Percentiles rank a stretch among this genome's conserved stretches.
These are phyloP conservation scores for Anguilla obscura DNA, from an alignment of 2,797 vertebrate genomes.

Conservation along the genomic window DNA sequence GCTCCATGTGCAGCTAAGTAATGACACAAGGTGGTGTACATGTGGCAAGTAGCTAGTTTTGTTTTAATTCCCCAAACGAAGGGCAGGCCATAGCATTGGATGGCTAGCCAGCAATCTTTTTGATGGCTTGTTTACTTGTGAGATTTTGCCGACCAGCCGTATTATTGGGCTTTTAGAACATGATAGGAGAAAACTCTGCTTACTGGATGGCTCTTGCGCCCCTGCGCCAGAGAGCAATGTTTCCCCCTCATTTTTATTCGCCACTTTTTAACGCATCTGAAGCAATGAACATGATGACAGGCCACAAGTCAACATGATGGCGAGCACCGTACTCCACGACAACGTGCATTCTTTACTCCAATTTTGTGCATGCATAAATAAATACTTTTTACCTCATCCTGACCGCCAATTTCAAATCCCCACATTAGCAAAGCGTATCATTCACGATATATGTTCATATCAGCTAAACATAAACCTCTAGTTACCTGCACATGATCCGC, in stretches of 20 bases:
- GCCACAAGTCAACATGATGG: constrained; percentile 26
- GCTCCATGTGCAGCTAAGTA: background rate
- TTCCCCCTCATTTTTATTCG: background rate
- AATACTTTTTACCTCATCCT: background rate
- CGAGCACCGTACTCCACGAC: background rate
- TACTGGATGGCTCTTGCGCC: background rate
- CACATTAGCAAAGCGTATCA: background rate
- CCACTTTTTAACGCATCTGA: constrained; percentile 17
- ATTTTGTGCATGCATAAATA: constrained; percentile 13
- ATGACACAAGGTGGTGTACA: constrained; percentile 1
- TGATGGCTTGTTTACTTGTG: background rate
- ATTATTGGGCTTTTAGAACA: background rate
- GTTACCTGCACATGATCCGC: constrained; percentile 98
- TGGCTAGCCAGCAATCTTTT: background rate
- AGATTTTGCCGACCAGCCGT: background rate
- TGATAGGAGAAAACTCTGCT: background rate
- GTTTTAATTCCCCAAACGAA: constrained; percentile 17
- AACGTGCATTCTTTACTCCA: background rate
- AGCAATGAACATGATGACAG: constrained; percentile 14
- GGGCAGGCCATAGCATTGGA: constrained; percentile 14
- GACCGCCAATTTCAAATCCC: background rate
- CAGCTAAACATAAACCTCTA: constrained; percentile 72
- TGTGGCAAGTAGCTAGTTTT: background rate
- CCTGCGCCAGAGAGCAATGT: background rate
- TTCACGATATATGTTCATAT: constrained; percentile 32